These are phyloP conservation scores for Meloe dianella DNA, from an alignment of 2,888 invertebrate species.

Conservation along the genomic window DNA sequence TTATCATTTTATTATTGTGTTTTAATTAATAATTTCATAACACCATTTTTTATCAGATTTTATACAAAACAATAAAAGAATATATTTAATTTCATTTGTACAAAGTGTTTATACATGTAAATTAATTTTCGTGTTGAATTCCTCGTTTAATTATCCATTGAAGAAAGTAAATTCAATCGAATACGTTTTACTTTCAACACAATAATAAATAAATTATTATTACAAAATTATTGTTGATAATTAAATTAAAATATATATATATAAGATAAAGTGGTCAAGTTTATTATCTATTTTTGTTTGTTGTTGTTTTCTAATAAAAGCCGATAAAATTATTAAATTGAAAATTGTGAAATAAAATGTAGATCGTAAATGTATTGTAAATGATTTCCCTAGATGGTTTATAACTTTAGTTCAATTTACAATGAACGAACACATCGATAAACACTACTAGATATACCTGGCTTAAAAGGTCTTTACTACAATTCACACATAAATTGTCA, in stretches of 20 bases:
- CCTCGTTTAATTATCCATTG: neutral
- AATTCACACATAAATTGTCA: slow-evolving; percentile 25
- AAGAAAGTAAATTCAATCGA: neutral
- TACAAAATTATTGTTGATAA: neutral
- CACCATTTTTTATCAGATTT: no score
- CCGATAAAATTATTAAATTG: neutral
- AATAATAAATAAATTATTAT: neutral
- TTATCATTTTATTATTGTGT: neutral
- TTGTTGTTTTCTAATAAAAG: neutral
- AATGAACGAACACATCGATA: slow-evolving; percentile 26
- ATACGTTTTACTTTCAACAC: neutral
- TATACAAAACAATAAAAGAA: no score
- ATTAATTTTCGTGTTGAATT: neutral
- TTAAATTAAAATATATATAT: neutral
- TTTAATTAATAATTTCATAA: neutral
- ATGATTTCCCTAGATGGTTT: slow-evolving; percentile 18
- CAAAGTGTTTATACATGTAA: neutral
- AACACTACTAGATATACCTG: slow-evolving; percentile 13
- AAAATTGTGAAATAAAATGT: slow-evolving; percentile 11
- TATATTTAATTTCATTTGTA: no score
- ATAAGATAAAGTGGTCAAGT: neutral
- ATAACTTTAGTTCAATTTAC: slow-evolving; percentile 23
- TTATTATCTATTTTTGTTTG: neutral
- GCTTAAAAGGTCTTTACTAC: slow-evolving; percentile 19
- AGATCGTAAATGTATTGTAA: slow-evolving; percentile 18